These are phyloP conservation scores for Penaeus vannamei DNA, from an alignment of 1,140 invertebrate genomes.

Conservation along the genomic window DNA sequence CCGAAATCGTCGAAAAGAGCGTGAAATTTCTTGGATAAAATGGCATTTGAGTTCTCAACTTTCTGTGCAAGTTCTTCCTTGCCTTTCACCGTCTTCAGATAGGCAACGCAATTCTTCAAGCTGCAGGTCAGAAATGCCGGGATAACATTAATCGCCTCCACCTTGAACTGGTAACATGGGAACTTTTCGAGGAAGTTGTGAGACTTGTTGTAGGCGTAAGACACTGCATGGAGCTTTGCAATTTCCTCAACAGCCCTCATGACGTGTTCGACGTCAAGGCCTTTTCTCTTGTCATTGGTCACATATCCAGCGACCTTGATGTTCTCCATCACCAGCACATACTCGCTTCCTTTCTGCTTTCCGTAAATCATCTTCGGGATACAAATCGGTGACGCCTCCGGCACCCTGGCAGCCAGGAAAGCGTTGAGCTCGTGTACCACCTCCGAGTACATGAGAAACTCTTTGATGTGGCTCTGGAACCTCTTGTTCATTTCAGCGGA, in stretches of 20 bases:
- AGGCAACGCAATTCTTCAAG: neutral
- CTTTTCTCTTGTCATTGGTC: constrained; percentile 30
- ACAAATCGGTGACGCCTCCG: constrained; percentile 1
- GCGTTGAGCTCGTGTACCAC: constrained; percentile 18
- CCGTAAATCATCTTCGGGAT: constrained; percentile 38
- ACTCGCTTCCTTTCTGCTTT: neutral
- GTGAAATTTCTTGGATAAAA: neutral
- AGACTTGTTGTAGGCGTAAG: neutral
- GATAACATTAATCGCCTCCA: neutral
- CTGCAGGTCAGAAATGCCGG: neutral
- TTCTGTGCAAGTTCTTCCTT: too few relatives aligned
- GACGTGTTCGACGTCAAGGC: constrained; percentile 20
- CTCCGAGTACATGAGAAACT: constrained; percentile 27
- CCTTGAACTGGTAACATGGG: neutral
- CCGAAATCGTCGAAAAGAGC: neutral
- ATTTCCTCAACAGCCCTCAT: neutral
- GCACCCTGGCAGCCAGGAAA: constrained; percentile 3
- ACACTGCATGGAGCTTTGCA: constrained; percentile 31
- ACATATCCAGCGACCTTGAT: neutral
- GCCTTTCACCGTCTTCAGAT: too few relatives aligned
- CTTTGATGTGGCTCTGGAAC: neutral
- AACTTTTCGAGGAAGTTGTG: constrained; percentile 20
- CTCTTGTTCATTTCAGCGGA: neutral
- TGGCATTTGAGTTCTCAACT: neutral
- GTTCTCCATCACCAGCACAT: constrained; percentile 43